Evolutionary conservation across 2,113 vertebrate genomes (phyloP).

Genomic region (Brienomyrus brachyistius): DNA sequence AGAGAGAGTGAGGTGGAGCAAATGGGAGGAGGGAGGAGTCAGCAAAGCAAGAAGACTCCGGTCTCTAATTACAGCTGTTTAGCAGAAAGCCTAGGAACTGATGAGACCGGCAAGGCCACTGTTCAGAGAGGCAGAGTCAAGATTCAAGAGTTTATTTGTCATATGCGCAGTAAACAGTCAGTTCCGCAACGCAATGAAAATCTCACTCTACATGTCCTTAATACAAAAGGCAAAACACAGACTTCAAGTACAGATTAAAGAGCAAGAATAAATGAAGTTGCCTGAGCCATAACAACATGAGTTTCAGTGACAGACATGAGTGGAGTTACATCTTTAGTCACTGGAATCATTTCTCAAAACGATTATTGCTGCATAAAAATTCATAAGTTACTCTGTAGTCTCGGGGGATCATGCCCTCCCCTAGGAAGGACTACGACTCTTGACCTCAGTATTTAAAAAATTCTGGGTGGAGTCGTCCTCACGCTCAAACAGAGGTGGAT

Average conservation of each 20-base stretch:
- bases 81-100: constrained; percentile 42
- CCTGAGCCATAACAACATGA: neutral
- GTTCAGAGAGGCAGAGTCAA: neutral
- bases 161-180: neutral
- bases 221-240: neutral
- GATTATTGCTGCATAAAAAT: neutral
- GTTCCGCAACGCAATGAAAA: neutral
- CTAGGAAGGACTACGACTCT: neutral
- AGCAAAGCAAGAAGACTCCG: constrained; percentile 29
- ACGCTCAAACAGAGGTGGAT: neutral
- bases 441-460: neutral
- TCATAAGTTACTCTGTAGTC: neutral
- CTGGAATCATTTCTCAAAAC: neutral
- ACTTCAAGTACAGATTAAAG: neutral
- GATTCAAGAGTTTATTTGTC: neutral
- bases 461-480: neutral
- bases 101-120: neutral
- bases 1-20: constrained; percentile 34
- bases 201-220: neutral
- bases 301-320: neutral
- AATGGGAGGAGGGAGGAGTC: constrained; percentile 24
- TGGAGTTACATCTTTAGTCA: neutral
- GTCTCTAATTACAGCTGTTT: constrained; percentile 49
- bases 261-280: neutral
- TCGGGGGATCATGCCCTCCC: neutral